Evolutionary conservation across 2,888 invertebrate genomes (phyloP).

Genomic region (Hirudinaria manillensis): DNA sequence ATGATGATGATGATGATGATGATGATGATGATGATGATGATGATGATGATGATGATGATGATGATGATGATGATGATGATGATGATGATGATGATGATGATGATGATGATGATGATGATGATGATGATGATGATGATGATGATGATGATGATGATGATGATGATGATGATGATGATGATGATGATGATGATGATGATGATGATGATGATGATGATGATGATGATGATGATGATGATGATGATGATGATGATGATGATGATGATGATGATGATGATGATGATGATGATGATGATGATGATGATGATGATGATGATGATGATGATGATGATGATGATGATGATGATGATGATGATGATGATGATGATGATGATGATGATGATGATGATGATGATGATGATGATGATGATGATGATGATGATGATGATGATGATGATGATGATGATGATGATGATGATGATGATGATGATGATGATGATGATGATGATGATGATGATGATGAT

Average conservation of each 20-base stretch:
- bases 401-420: constrained; percentile 7
- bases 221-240: background rate
- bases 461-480: background rate
- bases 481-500: background rate
- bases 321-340: background rate
- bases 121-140: constrained; percentile 23
- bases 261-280: background rate
- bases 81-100: constrained; percentile 20
- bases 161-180: constrained; percentile 9
- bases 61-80: no score
- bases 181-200: background rate
- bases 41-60: no score
- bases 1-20: no score
- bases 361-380: constrained; percentile 7
- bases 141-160: no score
- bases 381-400: constrained; percentile 3
- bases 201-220: background rate
- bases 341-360: constrained; percentile 4
- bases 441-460: background rate
- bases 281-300: constrained; percentile 1
- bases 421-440: constrained; percentile 4
- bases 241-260: background rate
- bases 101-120: constrained; percentile 18
- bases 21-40: no score
- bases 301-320: background rate